Evolutionary conservation across 1,140 invertebrate species (phyloP).

Genomic region (Melipona quadrifasciata): DNA sequence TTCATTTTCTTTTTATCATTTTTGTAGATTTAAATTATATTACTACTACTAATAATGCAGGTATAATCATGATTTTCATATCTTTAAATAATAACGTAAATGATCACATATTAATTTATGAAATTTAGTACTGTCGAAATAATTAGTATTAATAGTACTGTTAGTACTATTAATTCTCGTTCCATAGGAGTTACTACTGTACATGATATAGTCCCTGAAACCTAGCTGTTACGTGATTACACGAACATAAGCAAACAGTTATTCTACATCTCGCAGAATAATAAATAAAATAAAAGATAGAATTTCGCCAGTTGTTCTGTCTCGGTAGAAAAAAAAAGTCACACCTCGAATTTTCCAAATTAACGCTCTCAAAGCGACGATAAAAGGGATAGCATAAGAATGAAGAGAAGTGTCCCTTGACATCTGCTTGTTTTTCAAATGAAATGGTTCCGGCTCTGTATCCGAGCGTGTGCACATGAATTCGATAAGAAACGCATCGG

Average conservation of each 20-base stretch:
- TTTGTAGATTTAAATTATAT: no score
- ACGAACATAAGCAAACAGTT: neutral
- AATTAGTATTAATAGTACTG: no score
- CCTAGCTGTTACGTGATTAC: neutral
- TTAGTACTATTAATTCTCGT: no score
- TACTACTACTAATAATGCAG: no score
- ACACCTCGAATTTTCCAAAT: neutral
- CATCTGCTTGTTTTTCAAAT: slow-evolving; percentile 1
- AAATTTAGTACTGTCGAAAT: no score
- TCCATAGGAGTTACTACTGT: no score
- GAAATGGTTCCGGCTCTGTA: neutral
- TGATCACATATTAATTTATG: no score
- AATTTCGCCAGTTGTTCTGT: neutral
- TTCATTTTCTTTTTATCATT: no score
- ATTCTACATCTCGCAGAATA: neutral
- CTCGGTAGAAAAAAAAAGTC: neutral
- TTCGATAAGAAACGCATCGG: neutral
- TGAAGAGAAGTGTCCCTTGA: neutral
- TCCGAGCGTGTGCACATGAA: no score
- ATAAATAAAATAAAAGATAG: neutral
- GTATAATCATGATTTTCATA: no score
- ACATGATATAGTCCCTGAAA: no score
- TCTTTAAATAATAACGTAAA: no score
- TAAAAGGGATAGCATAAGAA: neutral
- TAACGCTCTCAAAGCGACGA: neutral